phyloP scores from a whole-genome alignment of 2,797 vertebrate genomes.

The Clamator glandarius region DNA sequence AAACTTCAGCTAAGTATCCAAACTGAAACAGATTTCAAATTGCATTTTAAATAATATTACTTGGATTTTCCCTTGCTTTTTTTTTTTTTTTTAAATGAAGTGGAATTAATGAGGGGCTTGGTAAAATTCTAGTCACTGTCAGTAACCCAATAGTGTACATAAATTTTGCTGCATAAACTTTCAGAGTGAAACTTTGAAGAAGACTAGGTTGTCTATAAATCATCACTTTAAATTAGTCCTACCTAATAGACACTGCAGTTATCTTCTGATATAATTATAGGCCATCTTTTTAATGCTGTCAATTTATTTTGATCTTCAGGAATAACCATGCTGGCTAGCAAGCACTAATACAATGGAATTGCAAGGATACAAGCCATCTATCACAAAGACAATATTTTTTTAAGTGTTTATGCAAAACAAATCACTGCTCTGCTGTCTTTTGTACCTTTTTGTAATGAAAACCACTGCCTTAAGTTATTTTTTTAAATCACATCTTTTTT shows the following conservation, averaged over 20 bases:
- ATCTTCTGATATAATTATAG: background rate
- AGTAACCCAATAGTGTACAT: background rate
- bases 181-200: background rate
- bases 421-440: slow-evolving; percentile 20
- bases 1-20: background rate
- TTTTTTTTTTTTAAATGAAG: background rate
- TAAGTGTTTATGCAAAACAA: slow-evolving; percentile 41
- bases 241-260: background rate
- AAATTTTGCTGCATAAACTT: background rate
- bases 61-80: background rate
- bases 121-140: background rate
- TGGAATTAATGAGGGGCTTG: background rate
- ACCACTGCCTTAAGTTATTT: slow-evolving; percentile 42
- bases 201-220: background rate
- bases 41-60: background rate
- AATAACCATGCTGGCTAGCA: background rate
- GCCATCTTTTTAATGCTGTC: background rate
- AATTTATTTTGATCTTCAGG: background rate
- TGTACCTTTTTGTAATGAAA: slow-evolving; percentile 51
- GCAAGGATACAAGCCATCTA: background rate
- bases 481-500: slow-evolving; percentile 40
- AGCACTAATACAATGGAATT: background rate
- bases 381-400: background rate
- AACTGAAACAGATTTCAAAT: background rate
- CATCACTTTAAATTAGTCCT: background rate